Conservation (phyloP, 2,113 vertebrate genomes). For the Noctilio leporinus region DNA sequence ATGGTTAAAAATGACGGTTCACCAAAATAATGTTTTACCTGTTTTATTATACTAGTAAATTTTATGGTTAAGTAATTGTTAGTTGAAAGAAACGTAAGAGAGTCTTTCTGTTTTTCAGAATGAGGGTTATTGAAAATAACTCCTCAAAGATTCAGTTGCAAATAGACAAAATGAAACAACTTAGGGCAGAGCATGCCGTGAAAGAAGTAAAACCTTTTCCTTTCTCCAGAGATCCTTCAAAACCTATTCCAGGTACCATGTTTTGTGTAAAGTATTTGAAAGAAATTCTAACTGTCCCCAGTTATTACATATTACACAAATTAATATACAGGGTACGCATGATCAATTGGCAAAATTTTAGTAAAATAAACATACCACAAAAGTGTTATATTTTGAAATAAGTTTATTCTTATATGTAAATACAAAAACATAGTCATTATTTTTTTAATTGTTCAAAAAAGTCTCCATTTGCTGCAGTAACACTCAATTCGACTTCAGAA, state of each 20-base stretch:
- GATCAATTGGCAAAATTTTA: too few relatives aligned
- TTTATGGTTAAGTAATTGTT: slow-evolving; percentile 4
- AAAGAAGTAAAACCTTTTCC: slow-evolving; percentile 21
- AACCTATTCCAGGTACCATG: slow-evolving; percentile 76
- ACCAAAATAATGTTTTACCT: slow-evolving; percentile 18
- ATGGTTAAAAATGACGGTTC: slow-evolving; percentile 15
- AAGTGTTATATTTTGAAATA: too few relatives aligned
- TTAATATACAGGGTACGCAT: too few relatives aligned
- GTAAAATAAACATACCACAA: too few relatives aligned
- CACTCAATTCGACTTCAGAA: too few relatives aligned
- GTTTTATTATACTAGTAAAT: slow-evolving; percentile 25
- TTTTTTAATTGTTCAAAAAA: too few relatives aligned
- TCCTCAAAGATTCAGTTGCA: slow-evolving; percentile 75
- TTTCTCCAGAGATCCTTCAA: slow-evolving; percentile 45
- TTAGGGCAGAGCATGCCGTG: slow-evolving; percentile 1
- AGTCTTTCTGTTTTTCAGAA: slow-evolving; percentile 71
- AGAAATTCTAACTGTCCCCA: neutral
- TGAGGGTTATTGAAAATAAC: slow-evolving; percentile 76
- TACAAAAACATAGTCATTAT: too few relatives aligned
- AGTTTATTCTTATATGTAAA: too few relatives aligned
- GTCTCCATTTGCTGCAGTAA: too few relatives aligned
- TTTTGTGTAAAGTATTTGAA: slow-evolving; percentile 13
- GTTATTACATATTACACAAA: neutral
- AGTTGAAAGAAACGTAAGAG: neutral
- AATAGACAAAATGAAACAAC: slow-evolving; percentile 59